Evolutionary conservation across 2,888 invertebrate species (phyloP), one percentile per base, ranked within the genome.

Genomic region (Autographa pulchrina): DNA sequence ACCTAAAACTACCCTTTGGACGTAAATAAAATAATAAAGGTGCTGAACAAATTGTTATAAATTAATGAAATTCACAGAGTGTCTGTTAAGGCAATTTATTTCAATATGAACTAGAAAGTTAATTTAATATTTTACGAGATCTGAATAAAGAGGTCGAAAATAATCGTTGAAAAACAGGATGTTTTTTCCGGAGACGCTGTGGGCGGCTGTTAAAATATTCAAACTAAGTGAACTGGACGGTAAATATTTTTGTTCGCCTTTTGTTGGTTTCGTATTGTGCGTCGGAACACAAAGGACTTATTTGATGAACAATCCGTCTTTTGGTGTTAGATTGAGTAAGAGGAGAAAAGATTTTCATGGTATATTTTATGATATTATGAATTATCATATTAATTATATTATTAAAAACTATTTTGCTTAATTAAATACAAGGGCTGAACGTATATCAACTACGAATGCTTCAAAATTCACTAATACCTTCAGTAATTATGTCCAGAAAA

Each of bases 61-160:
- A 83, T 72, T 80, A 61, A 72, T 71, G 58, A 70, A 68, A 67
- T 74, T 73, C 65, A 72, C 67, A 68, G 41, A 13, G 43, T 38
- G 65, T 69, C 43, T 61, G 62, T 38, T 58, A 38, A 58, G 74
- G 74, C 73, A 72, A 76, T 85, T 11, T 56, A 56, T 20, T 56
- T 56, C 54, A 54, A 56, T 56, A 56, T 74, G 63, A 73, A 85
- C 75, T 62, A 65, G 61, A 68, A 78, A 79, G 74, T 83, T 65
- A 85, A 77, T 83, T 83, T 79, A 83, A 83, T 85, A 76, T 72
- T 68, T 35, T 73, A 83, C 78, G 81, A 70, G 72, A 62, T 74
- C 64, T 41, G 83, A 83, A 83, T 83, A 83, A 72, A 59, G 38
- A 61, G 16, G 48, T 43, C 68, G 64, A 65, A 82, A 67, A 69